Conservation (phyloP, 2,888 invertebrate species). For the Formica aserva region DNA sequence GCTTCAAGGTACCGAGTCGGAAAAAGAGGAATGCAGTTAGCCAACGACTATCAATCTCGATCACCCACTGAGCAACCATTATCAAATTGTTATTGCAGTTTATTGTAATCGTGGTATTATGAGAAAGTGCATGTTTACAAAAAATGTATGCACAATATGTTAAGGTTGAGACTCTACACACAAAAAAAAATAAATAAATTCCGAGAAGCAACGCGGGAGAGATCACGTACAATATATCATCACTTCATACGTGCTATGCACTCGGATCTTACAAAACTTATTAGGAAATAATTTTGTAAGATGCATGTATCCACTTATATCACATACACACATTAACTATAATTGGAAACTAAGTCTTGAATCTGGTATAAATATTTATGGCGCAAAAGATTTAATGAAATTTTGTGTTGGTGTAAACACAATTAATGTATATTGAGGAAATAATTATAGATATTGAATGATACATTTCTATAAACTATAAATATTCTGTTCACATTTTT, state of each 20-base stretch:
- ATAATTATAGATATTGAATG: slow-evolving; percentile 11
- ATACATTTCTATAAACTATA: slow-evolving; percentile 4
- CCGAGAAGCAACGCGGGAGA: slow-evolving; percentile 6
- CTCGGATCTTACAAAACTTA: slow-evolving; percentile 37
- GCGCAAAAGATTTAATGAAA: slow-evolving; percentile 38
- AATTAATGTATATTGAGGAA: slow-evolving; percentile 48
- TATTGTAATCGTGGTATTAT: slow-evolving; percentile 59
- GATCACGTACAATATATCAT: slow-evolving; percentile 39
- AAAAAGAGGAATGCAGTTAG: slow-evolving; percentile 79
- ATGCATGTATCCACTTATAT: slow-evolving; percentile 58
- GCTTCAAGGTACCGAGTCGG: slow-evolving; percentile 80
- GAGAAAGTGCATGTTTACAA: slow-evolving; percentile 47
- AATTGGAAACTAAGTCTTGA: slow-evolving; percentile 42
- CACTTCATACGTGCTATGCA: slow-evolving; percentile 40
- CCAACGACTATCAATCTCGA: slow-evolving; percentile 68
- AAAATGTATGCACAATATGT: slow-evolving; percentile 26
- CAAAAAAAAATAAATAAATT: slow-evolving; percentile 38
- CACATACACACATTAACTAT: slow-evolving; percentile 24
- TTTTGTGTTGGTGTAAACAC: slow-evolving; percentile 69
- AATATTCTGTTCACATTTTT: slow-evolving; percentile 26
- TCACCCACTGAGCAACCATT: slow-evolving; percentile 69
- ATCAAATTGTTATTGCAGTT: slow-evolving; percentile 79
- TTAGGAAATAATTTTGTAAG: slow-evolving; percentile 18
- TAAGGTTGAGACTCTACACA: slow-evolving; percentile 40
- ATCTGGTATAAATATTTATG: slow-evolving; percentile 59